Conservation (phyloP, 1,140 invertebrate species). For the Samia ricini region DNA sequence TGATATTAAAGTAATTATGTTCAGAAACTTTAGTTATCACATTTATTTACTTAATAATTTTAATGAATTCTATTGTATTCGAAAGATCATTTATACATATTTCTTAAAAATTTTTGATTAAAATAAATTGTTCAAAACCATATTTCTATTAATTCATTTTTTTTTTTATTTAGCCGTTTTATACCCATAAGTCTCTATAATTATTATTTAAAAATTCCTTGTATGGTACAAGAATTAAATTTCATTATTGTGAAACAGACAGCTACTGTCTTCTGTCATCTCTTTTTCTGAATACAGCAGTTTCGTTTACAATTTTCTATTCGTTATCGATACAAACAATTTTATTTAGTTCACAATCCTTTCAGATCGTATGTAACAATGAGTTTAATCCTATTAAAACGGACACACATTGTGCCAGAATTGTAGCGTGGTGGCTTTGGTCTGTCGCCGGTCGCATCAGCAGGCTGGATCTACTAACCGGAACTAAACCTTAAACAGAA, state of each 20-base stretch:
- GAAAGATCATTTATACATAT: no score
- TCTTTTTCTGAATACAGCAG: constrained; percentile 18
- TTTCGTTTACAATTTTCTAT: background rate
- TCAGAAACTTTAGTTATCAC: no score
- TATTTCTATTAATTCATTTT: background rate
- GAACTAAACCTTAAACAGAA: constrained; percentile 74
- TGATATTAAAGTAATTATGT: no score
- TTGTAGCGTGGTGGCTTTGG: constrained; percentile 71
- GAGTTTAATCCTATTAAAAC: constrained; percentile 75
- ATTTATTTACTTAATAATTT: no score
- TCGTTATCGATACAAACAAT: constrained; percentile 60
- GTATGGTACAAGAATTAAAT: background rate
- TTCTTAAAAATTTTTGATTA: no score
- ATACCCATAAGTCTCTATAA: background rate
- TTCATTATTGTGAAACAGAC: background rate
- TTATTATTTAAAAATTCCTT: background rate
- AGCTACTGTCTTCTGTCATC: no score
- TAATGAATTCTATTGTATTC: no score
- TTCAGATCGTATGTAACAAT: constrained; percentile 74
- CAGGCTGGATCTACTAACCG: constrained; percentile 55
- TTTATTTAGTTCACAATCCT: constrained; percentile 66
- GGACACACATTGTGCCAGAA: constrained; percentile 74
- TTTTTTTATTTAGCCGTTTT: background rate
- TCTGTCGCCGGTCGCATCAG: constrained; percentile 71
- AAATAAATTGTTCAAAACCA: no score